Percentiles rank a stretch among this genome's conserved stretches.
Evolutionary conservation across 1,140 invertebrate genomes (phyloP).

Genomic region (Anadara kagoshimensis): DNA sequence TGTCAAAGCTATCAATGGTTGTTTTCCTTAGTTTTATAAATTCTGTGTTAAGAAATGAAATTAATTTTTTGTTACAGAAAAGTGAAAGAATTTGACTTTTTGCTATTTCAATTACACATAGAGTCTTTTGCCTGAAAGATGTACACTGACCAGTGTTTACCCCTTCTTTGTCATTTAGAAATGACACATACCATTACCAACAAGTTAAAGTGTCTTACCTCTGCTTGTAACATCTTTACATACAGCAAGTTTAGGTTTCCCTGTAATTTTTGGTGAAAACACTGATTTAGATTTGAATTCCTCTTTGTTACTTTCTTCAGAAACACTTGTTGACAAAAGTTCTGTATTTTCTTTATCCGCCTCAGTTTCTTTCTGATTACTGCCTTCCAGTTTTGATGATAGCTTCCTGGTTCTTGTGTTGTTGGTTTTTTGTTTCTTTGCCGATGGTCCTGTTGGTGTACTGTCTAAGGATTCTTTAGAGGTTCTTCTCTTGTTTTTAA

Average conservation of each 20-base stretch:
- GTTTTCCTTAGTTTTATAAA: no score
- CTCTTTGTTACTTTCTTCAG: no score
- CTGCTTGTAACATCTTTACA: conserved; percentile 62
- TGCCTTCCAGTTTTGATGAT: conserved; percentile 26
- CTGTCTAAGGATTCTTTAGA: conserved; percentile 43
- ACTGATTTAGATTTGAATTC: no score
- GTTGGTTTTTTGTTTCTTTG: conserved; percentile 41
- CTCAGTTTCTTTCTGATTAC: conserved; percentile 4
- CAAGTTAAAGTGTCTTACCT: conserved; percentile 41
- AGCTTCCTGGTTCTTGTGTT: conserved; percentile 15
- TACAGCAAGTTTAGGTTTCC: conserved; percentile 27
- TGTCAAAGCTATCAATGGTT: no score
- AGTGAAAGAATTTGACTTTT: no score
- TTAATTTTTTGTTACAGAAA: no score
- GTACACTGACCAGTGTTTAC: no score
- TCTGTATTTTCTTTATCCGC: conserved; percentile 22
- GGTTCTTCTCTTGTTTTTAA: conserved; percentile 43
- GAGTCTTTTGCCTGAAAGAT: no score
- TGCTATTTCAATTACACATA: no score
- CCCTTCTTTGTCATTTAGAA: no score
- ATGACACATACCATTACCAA: neutral
- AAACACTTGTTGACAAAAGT: no score
- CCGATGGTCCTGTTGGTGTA: conserved; percentile 41
- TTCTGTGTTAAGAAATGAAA: no score
- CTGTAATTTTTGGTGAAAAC: neutral